Conservation (phyloP, 1,140 invertebrate genomes). For the Harpegnathos saltator region DNA sequence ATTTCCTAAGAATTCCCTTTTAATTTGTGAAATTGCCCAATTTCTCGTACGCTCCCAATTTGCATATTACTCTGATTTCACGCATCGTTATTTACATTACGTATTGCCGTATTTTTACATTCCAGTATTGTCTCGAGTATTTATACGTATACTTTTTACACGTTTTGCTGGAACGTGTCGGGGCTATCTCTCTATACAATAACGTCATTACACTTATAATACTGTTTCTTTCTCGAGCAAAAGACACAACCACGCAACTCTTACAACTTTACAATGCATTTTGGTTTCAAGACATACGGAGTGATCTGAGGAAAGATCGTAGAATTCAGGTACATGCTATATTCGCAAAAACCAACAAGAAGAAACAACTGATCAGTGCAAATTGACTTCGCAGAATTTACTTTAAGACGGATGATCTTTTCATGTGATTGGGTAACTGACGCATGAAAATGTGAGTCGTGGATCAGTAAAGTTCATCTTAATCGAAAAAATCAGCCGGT, state of each 20-base stretch:
- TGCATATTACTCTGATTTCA: not conserved
- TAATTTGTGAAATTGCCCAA: too few species aligned
- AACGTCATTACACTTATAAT: constrained; percentile 25
- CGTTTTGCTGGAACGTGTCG: not conserved
- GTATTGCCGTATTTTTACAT: not conserved
- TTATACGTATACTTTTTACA: not conserved
- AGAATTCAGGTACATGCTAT: too few species aligned
- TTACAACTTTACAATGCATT: constrained; percentile 39
- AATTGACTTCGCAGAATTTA: too few species aligned
- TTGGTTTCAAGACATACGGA: constrained; percentile 26
- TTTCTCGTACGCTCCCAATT: not conserved
- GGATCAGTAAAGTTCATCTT: too few species aligned
- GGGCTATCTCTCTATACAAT: not conserved
- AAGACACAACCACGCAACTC: constrained; percentile 15
- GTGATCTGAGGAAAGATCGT: too few species aligned
- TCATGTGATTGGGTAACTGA: too few species aligned
- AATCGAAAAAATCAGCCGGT: too few species aligned
- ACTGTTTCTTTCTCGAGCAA: constrained; percentile 36
- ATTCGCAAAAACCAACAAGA: too few species aligned
- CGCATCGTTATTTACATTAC: constrained; percentile 25
- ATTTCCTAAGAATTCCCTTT: not conserved
- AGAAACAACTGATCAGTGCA: too few species aligned
- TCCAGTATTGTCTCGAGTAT: constrained; percentile 2
- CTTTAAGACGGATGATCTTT: too few species aligned
- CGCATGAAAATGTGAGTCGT: too few species aligned